A percentile compares a stretch with the other conserved stretches of the same genome.
Conservation (phyloP, 2,888 invertebrate genomes). For the Spilarctia lutea region DNA sequence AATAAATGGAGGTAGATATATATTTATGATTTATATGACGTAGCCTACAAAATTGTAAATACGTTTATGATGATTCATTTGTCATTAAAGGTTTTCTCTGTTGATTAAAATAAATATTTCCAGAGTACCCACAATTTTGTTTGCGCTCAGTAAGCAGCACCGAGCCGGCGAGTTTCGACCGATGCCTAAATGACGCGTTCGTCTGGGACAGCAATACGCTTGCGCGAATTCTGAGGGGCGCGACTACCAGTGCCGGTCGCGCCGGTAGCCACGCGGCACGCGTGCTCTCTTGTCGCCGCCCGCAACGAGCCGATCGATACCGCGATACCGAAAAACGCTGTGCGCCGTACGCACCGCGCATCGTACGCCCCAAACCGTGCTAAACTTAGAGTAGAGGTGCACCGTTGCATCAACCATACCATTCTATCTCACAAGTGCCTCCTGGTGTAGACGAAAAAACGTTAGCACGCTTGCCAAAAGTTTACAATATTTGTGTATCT, state of each 20-base stretch:
- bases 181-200: constrained; percentile 49
- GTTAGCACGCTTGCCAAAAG: constrained; percentile 38
- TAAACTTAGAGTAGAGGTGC: constrained; percentile 75
- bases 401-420: constrained; percentile 70
- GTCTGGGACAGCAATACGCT: constrained; percentile 64
- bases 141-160: constrained; percentile 3
- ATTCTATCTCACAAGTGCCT: constrained; percentile 59
- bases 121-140: constrained; percentile 17
- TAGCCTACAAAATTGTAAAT: constrained; percentile 9
- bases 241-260: constrained; percentile 79
- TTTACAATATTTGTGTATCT: constrained; percentile 42
- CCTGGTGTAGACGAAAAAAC: constrained; percentile 45
- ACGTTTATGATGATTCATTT: constrained; percentile 12
- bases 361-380: constrained; percentile 62
- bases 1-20: background rate
- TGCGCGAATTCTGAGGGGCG: constrained; percentile 70
- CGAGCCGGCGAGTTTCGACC: constrained; percentile 24
- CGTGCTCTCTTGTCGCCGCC: constrained; percentile 64
- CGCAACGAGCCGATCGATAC: constrained; percentile 56
- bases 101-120: constrained; percentile 14
- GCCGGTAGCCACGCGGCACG: constrained; percentile 83
- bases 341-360: constrained; percentile 63
- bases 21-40: background rate
- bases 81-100: constrained; percentile 10
- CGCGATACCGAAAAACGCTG: constrained; percentile 59